A percentile compares a stretch with the other conserved stretches of the same genome.
Evolutionary conservation across 1,140 invertebrate genomes (phyloP).

Genomic region (Drosophila leontia): DNA sequence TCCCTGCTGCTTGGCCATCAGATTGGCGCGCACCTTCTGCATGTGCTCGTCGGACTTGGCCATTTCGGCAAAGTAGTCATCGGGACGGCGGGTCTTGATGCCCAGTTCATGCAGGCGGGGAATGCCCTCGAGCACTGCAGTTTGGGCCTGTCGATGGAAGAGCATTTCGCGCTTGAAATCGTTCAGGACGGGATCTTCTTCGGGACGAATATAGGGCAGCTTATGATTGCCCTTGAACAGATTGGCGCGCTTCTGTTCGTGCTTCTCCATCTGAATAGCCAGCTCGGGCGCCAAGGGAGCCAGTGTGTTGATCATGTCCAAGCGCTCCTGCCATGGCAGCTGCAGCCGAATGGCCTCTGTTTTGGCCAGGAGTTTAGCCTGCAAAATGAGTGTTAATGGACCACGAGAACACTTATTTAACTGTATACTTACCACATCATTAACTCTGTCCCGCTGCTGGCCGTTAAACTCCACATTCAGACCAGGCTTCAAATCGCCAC

Average conservation of each 20-base stretch:
- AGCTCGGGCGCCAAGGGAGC: conserved; percentile 93
- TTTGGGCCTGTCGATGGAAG: conserved; percentile 97
- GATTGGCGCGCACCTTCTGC: conserved; percentile 95
- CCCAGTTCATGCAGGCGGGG: conserved; percentile 90
- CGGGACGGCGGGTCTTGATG: conserved; percentile 92
- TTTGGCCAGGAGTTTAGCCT: conserved; percentile 89
- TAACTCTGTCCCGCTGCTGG: conserved; percentile 86
- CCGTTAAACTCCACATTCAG: conserved; percentile 89
- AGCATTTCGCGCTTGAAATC: conserved; percentile 96
- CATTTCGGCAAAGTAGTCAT: conserved; percentile 99
- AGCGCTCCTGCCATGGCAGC: conserved; percentile 93
- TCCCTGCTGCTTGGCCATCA: conserved; percentile 93
- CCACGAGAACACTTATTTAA: neutral
- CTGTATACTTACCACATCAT: conserved; percentile 88
- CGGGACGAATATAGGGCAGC: conserved; percentile 87
- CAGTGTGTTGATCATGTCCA: conserved; percentile 91
- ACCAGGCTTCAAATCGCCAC: conserved; percentile 93
- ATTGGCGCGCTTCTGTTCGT: conserved; percentile 89
- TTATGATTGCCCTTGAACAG: conserved; percentile 90
- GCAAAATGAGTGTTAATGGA: conserved; percentile 75
- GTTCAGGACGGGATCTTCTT: conserved; percentile 93
- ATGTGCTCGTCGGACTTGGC: conserved; percentile 98
- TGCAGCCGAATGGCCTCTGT: conserved; percentile 89
- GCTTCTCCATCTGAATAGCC: conserved; percentile 90
- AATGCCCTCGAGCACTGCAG: conserved; percentile 92